phyloP scores from a whole-genome alignment of 2,113 vertebrate genomes.

The Amphilophus citrinellus region DNA sequence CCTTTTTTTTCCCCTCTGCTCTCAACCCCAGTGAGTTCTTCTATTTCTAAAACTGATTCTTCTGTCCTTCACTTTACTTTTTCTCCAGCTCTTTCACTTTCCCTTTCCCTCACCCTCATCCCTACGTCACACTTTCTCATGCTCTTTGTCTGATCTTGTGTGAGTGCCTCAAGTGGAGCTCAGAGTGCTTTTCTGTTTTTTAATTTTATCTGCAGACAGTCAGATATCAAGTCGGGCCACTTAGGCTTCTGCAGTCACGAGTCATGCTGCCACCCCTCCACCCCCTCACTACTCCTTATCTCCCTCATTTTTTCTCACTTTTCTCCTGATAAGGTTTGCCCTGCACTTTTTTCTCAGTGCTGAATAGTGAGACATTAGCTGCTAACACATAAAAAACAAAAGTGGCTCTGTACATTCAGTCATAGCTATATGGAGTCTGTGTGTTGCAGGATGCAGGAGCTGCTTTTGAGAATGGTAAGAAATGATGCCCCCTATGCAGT shows the following conservation, averaged over 20 bases:
- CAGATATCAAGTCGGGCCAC: slow-evolving; percentile 36
- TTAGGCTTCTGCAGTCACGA: slow-evolving; percentile 21
- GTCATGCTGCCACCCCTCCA: not conserved
- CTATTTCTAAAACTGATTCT: not conserved
- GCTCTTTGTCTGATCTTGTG: slow-evolving; percentile 57
- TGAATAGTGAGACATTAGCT: slow-evolving; percentile 12
- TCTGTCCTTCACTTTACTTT: slow-evolving; percentile 11
- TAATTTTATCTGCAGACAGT: slow-evolving; percentile 28
- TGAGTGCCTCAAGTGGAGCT: slow-evolving; percentile 18
- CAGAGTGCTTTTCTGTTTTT: slow-evolving; percentile 12
- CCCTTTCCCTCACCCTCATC: not conserved
- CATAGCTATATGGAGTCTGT: not conserved
- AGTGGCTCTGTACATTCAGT: slow-evolving; percentile 10
- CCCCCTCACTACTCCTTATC: slow-evolving; percentile 29
- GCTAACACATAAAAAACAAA: slow-evolving; percentile 13
- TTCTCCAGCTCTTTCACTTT: not conserved
- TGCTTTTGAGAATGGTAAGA: slow-evolving; percentile 5
- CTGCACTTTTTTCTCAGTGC: slow-evolving; percentile 35
- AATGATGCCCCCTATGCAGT: not conserved
- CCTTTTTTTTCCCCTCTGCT: too few relatives aligned
- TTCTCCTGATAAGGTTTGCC: slow-evolving; percentile 42
- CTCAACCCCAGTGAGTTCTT: not conserved
- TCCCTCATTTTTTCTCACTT: slow-evolving; percentile 10
- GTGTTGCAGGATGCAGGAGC: not conserved
- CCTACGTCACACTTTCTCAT: slow-evolving; percentile 13